These are phyloP conservation scores for Drosophila ironensis DNA, from an alignment of 1,140 invertebrate species.

Conservation along the genomic window DNA sequence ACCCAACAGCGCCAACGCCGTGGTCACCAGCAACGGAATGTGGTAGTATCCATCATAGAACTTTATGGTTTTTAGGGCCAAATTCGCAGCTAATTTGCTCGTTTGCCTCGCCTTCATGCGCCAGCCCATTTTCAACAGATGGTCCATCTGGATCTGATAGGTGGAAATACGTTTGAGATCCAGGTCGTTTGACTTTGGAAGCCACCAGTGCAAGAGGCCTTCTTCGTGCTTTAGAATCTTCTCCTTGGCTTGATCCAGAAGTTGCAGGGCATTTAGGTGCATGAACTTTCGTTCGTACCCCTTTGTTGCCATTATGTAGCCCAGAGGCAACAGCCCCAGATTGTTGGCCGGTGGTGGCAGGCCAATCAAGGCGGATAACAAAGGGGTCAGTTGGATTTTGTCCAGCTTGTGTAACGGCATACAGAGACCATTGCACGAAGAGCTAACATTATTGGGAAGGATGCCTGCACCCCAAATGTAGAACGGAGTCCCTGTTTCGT, in stretches of 20 bases:
- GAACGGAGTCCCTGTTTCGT: constrained; percentile 96
- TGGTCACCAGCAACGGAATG: constrained; percentile 84
- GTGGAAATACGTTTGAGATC: constrained; percentile 7
- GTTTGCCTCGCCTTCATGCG: constrained; percentile 12
- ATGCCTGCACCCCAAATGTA: constrained; percentile 96
- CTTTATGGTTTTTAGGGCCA: constrained; percentile 84
- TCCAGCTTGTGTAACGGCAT: constrained; percentile 84
- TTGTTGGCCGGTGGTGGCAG: constrained; percentile 94
- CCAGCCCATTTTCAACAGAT: neutral
- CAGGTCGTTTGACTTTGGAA: constrained; percentile 22
- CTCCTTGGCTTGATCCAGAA: constrained; percentile 87
- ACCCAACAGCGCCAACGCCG: constrained; percentile 84
- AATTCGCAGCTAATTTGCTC: constrained; percentile 18
- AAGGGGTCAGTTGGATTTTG: constrained; percentile 94
- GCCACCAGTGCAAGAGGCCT: constrained; percentile 34
- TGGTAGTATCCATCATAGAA: constrained; percentile 91
- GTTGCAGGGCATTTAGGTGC: constrained; percentile 88
- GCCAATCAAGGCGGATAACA: constrained; percentile 93
- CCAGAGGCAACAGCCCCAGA: constrained; percentile 89
- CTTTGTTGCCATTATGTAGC: constrained; percentile 84
- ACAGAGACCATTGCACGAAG: neutral
- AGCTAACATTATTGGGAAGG: constrained; percentile 9
- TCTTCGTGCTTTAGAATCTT: constrained; percentile 30
- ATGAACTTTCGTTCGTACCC: constrained; percentile 85
- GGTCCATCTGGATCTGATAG: constrained; percentile 8